Evolutionary conservation across 2,888 invertebrate species (phyloP), one percentile per base, ranked within the genome.

Genomic region (Ceraclea dissimilis): DNA sequence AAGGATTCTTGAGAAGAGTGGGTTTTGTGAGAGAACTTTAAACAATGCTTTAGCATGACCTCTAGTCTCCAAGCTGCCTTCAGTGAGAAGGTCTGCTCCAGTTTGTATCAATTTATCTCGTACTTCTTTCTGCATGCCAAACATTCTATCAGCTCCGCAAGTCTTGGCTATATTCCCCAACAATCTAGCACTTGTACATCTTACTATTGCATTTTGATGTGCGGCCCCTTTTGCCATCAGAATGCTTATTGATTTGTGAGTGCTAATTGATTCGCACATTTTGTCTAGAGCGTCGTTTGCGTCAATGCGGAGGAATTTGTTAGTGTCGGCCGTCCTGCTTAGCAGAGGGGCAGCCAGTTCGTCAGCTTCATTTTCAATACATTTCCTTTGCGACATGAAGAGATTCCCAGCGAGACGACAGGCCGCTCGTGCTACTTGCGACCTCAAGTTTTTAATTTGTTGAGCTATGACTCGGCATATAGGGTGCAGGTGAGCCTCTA

Each of bases 271-370:
- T 56, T 90, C 85, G 57, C 92, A 85, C 82, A 98, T 86, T 13
- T 83, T 79, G 65, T 86, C 88, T 44, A 98, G 72, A 1, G 95
- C 90, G 10, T 80, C 79, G 56, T 87, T 86, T 2, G 94, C 91
- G 71, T 97, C 97, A 33, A 89, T 89, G 19, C 95, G 80, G 51
- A 98, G 80, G 69, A 98, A 96, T 64, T 88, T 86, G 73, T 95
- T 96, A 6, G 93, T 95, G 67, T 98, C 97, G 0, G 94, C 93
- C 51, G 92, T 89, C 59, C 95, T 86, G 64, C 90, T 88, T 26
- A 97, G 78, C 56, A 97, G 73, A 10, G 90, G 86, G 19, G 81
- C 83, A 0, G 87, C 86, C 51, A 93, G 79, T 67, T 92, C 90
- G 67, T 97, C 96, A 53, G 93, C 75, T 71, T 96, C 95, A 75